phyloP scores from a whole-genome alignment of 2,113 vertebrate species.

The Prunella fulvescens region DNA sequence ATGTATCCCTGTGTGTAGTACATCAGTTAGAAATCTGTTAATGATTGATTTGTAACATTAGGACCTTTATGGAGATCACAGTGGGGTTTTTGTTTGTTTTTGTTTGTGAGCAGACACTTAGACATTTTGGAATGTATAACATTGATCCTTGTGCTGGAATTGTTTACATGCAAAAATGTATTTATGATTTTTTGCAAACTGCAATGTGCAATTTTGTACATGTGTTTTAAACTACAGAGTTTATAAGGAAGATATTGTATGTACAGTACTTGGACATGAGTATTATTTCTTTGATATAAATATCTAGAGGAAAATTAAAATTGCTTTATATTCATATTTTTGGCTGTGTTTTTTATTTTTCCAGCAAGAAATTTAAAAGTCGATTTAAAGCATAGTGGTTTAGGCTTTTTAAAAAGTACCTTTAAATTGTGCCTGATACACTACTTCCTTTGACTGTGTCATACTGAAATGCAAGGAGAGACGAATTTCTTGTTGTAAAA shows the following conservation, averaged over 20 bases:
- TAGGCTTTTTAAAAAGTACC: not conserved
- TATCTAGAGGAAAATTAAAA: slow-evolving; percentile 66
- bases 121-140: slow-evolving; percentile 68
- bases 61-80: slow-evolving; percentile 31
- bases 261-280: slow-evolving; percentile 63
- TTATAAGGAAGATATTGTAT: slow-evolving; percentile 69
- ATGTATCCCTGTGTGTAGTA: slow-evolving; percentile 29
- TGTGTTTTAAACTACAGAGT: slow-evolving; percentile 68
- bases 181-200: slow-evolving; percentile 68
- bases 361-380: not conserved
- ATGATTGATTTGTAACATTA: slow-evolving; percentile 44
- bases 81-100: not conserved
- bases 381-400: not conserved
- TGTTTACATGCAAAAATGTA: slow-evolving; percentile 70
- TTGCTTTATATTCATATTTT: slow-evolving; percentile 70
- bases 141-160: slow-evolving; percentile 66
- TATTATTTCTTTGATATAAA: slow-evolving; percentile 71
- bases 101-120: slow-evolving; percentile 38
- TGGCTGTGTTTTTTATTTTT: not conserved
- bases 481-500: not conserved
- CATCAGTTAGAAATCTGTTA: slow-evolving; percentile 39
- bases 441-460: not conserved
- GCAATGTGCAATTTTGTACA: slow-evolving; percentile 71
- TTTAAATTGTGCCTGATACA: not conserved
- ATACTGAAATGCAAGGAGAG: not conserved